These are phyloP conservation scores for Octodon degus DNA, from an alignment of 2,113 vertebrate species.

Conservation along the genomic window DNA sequence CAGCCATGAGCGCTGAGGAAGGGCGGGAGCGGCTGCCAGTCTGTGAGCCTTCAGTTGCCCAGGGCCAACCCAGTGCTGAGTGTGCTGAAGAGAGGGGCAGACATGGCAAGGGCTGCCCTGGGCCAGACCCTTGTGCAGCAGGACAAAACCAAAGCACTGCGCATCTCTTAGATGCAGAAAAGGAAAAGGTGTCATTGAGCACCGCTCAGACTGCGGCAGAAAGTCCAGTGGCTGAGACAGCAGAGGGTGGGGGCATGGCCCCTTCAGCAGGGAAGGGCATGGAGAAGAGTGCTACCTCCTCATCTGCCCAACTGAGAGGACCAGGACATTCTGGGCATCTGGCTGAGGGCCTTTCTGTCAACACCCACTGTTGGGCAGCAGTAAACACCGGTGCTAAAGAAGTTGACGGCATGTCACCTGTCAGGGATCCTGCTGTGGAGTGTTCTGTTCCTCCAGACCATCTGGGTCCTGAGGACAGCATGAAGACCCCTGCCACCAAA, in stretches of 20 bases:
- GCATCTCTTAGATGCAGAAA: background rate
- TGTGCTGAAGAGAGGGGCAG: constrained; percentile 59
- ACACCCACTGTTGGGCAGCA: constrained; percentile 29
- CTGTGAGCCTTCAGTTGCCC: constrained; percentile 61
- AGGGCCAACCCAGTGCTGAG: constrained; percentile 45
- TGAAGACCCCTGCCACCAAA: constrained; percentile 36
- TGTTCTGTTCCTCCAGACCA: constrained; percentile 9
- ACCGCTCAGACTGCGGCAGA: background rate
- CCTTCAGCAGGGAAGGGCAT: background rate
- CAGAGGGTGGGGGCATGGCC: background rate
- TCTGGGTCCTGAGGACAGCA: background rate
- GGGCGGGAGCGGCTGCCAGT: constrained; percentile 51
- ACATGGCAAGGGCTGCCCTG: constrained; percentile 60
- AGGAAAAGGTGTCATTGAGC: background rate
- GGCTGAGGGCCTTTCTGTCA: constrained; percentile 5
- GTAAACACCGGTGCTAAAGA: background rate
- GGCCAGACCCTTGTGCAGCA: background rate
- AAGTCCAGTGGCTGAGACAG: background rate
- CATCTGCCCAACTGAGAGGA: constrained; percentile 44
- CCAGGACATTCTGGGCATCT: constrained; percentile 54
- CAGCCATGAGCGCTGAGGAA: constrained; percentile 67
- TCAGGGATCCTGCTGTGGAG: background rate
- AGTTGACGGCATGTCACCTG: background rate
- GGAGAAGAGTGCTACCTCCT: constrained; percentile 51
- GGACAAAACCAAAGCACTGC: constrained; percentile 45